Evolutionary conservation across 2,113 vertebrate genomes (phyloP).

Genomic region (Oryzias javanicus): DNA sequence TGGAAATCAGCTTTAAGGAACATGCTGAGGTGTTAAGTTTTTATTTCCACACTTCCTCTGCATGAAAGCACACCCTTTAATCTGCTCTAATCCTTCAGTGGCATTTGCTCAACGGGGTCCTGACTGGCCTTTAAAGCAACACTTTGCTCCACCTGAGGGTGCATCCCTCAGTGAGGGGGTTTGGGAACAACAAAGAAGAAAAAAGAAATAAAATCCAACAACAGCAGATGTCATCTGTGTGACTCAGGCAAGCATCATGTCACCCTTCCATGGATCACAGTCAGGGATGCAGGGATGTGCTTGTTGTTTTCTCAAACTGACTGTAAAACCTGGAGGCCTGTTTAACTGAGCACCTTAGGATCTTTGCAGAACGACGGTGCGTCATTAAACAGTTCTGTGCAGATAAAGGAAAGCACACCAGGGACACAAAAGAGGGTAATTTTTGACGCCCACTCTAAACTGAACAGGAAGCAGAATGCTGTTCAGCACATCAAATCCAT

Average conservation of each 20-base stretch:
- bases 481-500: conserved; percentile 38
- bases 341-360: conserved; percentile 44
- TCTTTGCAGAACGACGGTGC: conserved; percentile 31
- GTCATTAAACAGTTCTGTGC: conserved; percentile 48
- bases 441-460: conserved; percentile 32
- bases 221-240: conserved; percentile 20
- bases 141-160: conserved; percentile 21
- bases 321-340: conserved; percentile 29
- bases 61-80: conserved; percentile 58
- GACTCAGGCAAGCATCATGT: conserved; percentile 11
- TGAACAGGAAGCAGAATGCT: conserved; percentile 48
- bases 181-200: conserved; percentile 26
- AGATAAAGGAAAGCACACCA: conserved; percentile 49
- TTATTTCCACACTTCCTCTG: conserved; percentile 53
- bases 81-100: conserved; percentile 67
- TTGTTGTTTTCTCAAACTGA: conserved; percentile 26
- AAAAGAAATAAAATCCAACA: conserved; percentile 31
- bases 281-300: neutral
- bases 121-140: conserved; percentile 52
- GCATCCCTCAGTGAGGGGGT: conserved; percentile 26
- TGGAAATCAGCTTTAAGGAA: conserved; percentile 62
- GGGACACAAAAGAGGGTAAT: conserved; percentile 14
- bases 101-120: conserved; percentile 63
- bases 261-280: conserved; percentile 29
- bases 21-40: conserved; percentile 55